A percentile compares a stretch with the other conserved stretches of the same genome.
Conservation (phyloP, 2,888 invertebrate species). For the Exephanes ischioxanthus region DNA sequence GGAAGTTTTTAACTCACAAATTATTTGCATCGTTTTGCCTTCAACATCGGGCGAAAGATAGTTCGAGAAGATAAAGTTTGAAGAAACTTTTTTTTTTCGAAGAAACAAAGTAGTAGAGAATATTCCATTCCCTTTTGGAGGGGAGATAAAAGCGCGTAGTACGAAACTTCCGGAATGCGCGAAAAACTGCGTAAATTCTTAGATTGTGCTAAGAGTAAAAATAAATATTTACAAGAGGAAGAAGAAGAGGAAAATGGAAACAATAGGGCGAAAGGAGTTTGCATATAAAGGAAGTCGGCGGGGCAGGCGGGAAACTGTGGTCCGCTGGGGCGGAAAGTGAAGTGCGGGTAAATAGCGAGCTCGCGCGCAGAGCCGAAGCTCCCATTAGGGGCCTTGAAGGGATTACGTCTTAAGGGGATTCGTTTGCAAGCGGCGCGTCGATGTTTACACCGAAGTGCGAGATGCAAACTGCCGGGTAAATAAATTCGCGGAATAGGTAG, state of each 20-base stretch:
- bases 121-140: too few relatives aligned
- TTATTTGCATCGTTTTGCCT: neutral
- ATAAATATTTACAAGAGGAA: neutral
- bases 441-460: too few relatives aligned
- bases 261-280: slow-evolving; percentile 27
- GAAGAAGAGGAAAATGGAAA: slow-evolving; percentile 14
- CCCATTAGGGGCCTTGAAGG: slow-evolving; percentile 29
- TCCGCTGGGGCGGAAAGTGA: neutral
- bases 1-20: neutral
- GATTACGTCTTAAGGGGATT: neutral
- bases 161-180: too few relatives aligned
- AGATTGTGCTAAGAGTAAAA: neutral
- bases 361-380: slow-evolving; percentile 53
- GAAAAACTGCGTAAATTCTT: too few relatives aligned
- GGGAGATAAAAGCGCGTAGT: too few relatives aligned
- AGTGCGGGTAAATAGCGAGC: slow-evolving; percentile 20
- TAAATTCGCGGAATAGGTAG: too few relatives aligned
- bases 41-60: too few relatives aligned
- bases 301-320: neutral
- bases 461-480: too few relatives aligned
- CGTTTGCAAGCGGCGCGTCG: neutral
- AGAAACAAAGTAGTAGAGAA: too few relatives aligned
- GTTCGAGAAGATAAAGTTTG: too few relatives aligned
- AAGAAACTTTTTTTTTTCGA: too few relatives aligned
- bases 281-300: slow-evolving; percentile 54